Evolutionary conservation across 2,888 invertebrate genomes (phyloP), one percentile per base, ranked within the genome.

Genomic region (Tenthredo distinguenda): DNA sequence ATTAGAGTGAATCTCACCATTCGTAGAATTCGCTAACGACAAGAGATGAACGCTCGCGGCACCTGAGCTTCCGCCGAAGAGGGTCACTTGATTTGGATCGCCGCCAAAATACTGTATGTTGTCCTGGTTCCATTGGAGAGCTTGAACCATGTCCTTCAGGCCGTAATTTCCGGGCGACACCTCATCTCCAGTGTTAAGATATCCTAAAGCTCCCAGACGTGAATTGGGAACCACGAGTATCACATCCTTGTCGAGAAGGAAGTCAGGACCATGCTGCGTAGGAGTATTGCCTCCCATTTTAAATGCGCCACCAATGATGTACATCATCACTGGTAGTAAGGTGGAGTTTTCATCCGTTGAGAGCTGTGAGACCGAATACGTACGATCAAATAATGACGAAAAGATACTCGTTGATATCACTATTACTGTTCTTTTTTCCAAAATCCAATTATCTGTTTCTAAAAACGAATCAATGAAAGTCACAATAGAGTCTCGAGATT

Each of bases 131-230:
- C 74, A 74, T 43, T 74, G 37, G 37, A 37, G 37, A 37, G 37
- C 37, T 2, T 37, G 37, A 1, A 37, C 37, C 37, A 37, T 37
- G 37, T 37, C 37, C 5, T 37, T 37, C 1, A 37, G 37, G 1
- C 37, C 37, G 2, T 37, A 37, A 37, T 74, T 74, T 74, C 74
- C 74, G 9, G 74, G 74, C 7, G 43, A 40, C 10, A 21, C 43
- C 43, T 74, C 74, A n/a, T 74, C 74, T 3, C 74, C 74, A 2
- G 74, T 74, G 74, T 21, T 74, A 21, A 74, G 37, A 37, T 37
- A 37, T 37, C 37, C 37, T 2, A 37, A 37, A 37, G 37, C 37
- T 37, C 37, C 37, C 37, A 37, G 37, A 37, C 37, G 37, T 37
- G 37, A 37, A 37, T 37, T 37, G 37, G 37, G 37, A 37, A 37